Base-by-base conservation (phyloP, 1,140 invertebrate genomes). In the Drosophila miranda region DNA sequence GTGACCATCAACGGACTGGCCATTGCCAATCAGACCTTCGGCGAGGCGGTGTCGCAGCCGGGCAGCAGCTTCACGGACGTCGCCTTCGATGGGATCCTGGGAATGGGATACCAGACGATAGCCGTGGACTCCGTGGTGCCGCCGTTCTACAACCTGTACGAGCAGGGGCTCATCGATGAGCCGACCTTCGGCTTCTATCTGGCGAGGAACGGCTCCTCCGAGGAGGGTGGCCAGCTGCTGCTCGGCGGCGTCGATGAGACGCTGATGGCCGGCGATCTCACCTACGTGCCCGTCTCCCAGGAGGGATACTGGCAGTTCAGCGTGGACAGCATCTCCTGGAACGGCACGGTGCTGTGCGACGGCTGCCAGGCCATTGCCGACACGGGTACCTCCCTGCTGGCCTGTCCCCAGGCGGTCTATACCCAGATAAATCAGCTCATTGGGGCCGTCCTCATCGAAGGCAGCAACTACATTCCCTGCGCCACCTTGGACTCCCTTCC, bases 141-240 rank as follows among this genome's bases (percentile, higher is more conserved):
- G 0, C 96, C 99, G 4, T 99, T 99, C 91, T 95, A 99, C 91
- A 97, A 96, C 83, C 98, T 99, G 95, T 92, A 98, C 23, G 91
- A 94, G 7, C 97, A 99, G 92, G 93, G 94, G 7, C 91, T 97
- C 1, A 93, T 99, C 13, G 89, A 93, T 4, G 84, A 94, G 60
- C 94, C 97, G 0, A 92, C 98, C 26, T 99, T 99, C 91, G 98
- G 98, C 43, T 99, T 99, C 92, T 99, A 98, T 90, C 93, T 99
- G 7, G 96, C 94, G 90, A 90, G 92, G 2, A 58, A 62, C 21
- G 83, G 75, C 14, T 14, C 61, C 0, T 30, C 83, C 7, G 43
- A 21, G 16, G 44, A 77, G 3, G 83, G 83, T 3, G 83, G 81
- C 4, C 56, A 90, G 48, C 30, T 90, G 26, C 68, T 89, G 6